Base-by-base conservation (phyloP, 1,140 invertebrate genomes). In the Bombus haemorrhoidalis region DNA sequence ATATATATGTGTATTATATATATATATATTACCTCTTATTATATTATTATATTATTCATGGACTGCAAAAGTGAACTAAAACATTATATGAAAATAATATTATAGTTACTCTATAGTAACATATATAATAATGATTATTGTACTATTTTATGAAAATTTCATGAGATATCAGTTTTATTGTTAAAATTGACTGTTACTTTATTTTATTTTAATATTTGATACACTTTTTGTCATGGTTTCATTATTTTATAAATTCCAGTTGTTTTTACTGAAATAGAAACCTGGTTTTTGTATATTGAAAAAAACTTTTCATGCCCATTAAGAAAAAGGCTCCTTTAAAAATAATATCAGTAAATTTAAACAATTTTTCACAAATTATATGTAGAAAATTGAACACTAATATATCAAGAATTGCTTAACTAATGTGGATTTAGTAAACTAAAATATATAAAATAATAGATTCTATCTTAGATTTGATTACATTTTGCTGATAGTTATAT, bases 121-220 rank as follows among this genome's bases (percentile, higher is more conserved):
- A 66, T 85, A 66, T 85, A 89, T 88, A 71, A 72, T 87, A 83
- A 93, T 88, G 59, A 90, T 91, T 87, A 92, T 91, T 93, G 88
- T 93, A 93, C 85, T 85, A 86, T 93, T 92, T 92, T 87, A 90
- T 91, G 92, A 90, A 83, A 90, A 89, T 89, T 92, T 92, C 89
- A 89, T 73, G 79, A 92, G 87, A 85, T 86, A 90, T 81, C 69
- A 90, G 91, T 91, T 81, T 92, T 91, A 93, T 90, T 93, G 92
- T 93, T 93, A 91, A 91, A 90, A 62, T 62, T 81, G 77, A 90
- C 82, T 92, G 82, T 90, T 90, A 86, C 90, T 91, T 90, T 86
- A 90, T 81, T 92, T 77, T 89, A 81, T 87, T 66, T 66, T 71
- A 91, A 76, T 90, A 66, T 86, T 83, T 75, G 82, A 86, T 87